A percentile compares a stretch with the other conserved stretches of the same genome.
phyloP scores from a whole-genome alignment of 2,113 vertebrate genomes.

The Dryoscopus gambensis region DNA sequence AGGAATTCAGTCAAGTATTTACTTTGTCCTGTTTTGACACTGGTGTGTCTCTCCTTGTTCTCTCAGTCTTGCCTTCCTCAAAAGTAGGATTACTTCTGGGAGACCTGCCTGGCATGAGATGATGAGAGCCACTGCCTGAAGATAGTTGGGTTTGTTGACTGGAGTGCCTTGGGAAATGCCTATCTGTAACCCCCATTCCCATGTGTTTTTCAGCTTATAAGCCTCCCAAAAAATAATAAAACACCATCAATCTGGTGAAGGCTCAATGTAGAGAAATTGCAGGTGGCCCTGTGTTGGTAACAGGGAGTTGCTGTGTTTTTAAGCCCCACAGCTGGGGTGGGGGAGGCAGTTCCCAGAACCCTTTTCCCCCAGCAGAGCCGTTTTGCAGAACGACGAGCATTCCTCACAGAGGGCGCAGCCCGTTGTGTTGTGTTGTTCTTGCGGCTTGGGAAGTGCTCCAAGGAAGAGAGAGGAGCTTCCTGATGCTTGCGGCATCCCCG shows the following conservation, averaged over 20 bases:
- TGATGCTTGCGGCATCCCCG: not conserved
- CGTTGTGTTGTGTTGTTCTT: not conserved
- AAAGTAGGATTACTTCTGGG: not conserved
- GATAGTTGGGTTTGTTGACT: not conserved
- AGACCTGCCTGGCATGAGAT: not conserved
- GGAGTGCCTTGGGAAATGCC: not conserved
- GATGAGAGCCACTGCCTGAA: not conserved
- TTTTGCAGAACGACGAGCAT: not conserved
- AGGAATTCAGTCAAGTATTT: not conserved
- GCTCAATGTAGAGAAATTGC: not conserved
- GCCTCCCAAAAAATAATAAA: not conserved
- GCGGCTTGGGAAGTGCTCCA: not conserved
- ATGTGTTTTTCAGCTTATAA: not conserved
- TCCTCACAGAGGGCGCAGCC: not conserved
- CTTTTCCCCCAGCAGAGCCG: not conserved
- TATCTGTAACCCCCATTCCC: not conserved
- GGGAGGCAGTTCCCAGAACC: not conserved
- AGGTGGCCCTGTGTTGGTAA: not conserved
- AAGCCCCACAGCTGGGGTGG: not conserved
- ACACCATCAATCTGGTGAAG: not conserved
- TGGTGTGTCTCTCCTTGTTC: not conserved
- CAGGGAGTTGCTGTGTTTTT: not conserved
- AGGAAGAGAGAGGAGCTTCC: not conserved
- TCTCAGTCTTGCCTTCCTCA: not conserved
- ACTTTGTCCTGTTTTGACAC: not conserved